phyloP scores from a whole-genome alignment of 2,888 invertebrate genomes.

The Stratiomys singularior region DNA sequence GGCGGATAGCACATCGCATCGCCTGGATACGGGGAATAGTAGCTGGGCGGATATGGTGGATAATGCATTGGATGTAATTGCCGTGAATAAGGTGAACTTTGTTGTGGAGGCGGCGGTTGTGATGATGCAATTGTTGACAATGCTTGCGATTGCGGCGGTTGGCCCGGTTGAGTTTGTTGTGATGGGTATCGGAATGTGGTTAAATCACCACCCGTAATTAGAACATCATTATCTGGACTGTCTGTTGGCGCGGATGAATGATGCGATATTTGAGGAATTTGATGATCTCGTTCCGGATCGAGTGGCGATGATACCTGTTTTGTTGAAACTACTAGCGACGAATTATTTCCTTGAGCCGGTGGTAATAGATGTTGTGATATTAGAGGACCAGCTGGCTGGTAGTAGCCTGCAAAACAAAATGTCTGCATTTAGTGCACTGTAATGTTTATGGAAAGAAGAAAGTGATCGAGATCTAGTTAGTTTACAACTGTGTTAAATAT shows the following conservation, averaged over 20 bases:
- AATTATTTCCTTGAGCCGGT: constrained; percentile 64
- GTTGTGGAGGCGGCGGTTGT: constrained; percentile 51
- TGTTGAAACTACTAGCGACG: constrained; percentile 53
- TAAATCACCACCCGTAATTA: constrained; percentile 60
- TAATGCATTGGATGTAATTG: constrained; percentile 66
- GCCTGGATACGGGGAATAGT: constrained; percentile 64
- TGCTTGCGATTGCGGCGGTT: constrained; percentile 35
- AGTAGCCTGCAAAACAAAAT: too few species aligned
- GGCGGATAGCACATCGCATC: constrained; percentile 67
- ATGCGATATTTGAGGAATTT: constrained; percentile 56
- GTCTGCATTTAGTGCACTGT: too few species aligned
- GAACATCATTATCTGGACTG: constrained; percentile 58
- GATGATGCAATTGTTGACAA: constrained; percentile 38
- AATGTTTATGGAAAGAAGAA: too few species aligned
- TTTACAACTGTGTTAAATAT: too few species aligned
- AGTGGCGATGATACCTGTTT: constrained; percentile 65
- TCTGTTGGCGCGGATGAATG: constrained; percentile 61
- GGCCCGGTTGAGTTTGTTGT: constrained; percentile 50
- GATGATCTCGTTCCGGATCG: constrained; percentile 62
- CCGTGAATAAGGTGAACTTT: constrained; percentile 61
- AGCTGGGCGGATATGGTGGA: constrained; percentile 64
- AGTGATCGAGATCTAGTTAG: too few species aligned
- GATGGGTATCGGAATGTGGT: constrained; percentile 60
- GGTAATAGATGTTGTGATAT: constrained; percentile 75
- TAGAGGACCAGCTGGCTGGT: constrained; percentile 92